These are phyloP conservation scores for Ameiurus melas DNA, from an alignment of 2,113 vertebrate genomes.

Conservation along the genomic window DNA sequence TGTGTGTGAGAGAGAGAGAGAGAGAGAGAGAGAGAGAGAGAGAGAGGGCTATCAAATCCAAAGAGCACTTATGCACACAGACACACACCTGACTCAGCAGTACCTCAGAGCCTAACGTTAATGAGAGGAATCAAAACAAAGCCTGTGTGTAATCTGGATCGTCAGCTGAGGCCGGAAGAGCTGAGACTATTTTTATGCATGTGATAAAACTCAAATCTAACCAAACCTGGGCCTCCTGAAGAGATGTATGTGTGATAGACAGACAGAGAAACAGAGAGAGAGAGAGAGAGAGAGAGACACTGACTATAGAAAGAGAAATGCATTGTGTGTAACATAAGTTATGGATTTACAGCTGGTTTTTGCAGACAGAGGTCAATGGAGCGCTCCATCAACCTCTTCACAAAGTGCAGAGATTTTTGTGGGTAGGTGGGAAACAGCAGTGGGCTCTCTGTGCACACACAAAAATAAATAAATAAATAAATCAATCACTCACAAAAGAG, in stretches of 20 bases:
- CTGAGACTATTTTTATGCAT: not conserved
- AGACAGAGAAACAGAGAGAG: not conserved
- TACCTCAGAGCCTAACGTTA: not conserved
- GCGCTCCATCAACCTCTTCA: conserved; percentile 92
- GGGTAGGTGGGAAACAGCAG: conserved; percentile 93
- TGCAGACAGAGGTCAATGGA: conserved; percentile 89
- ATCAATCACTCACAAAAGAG: not conserved
- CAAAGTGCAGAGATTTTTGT: conserved; percentile 93
- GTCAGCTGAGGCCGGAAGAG: not conserved
- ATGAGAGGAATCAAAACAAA: conserved; percentile 14
- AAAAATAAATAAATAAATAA: not conserved
- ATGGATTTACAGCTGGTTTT: conserved; percentile 88
- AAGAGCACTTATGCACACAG: not conserved
- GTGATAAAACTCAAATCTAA: not conserved
- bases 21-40: not conserved
- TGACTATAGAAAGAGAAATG: too few relatives aligned
- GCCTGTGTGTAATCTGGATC: not conserved
- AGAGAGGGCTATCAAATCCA: not conserved
- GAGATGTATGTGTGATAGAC: not conserved
- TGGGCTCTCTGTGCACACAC: conserved; percentile 81
- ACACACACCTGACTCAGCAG: conserved; percentile 28
- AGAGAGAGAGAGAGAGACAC: not conserved
- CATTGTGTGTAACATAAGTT: not conserved
- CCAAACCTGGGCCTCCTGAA: not conserved
- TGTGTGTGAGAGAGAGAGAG: not conserved